These are phyloP conservation scores for Pseudomugil tenellus DNA, from an alignment of 2,797 vertebrate genomes.

Conservation along the genomic window DNA sequence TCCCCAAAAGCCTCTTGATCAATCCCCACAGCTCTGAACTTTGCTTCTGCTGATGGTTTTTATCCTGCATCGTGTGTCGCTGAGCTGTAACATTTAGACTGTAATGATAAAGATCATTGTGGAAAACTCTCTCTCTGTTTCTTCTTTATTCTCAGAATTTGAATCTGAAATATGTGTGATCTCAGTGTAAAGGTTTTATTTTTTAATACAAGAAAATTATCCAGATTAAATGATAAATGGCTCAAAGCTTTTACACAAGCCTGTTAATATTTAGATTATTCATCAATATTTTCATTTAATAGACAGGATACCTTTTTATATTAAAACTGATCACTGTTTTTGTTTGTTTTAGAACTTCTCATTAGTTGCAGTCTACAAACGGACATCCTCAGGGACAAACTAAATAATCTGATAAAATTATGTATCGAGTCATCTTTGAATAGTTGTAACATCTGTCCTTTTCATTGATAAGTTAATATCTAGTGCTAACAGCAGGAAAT, in stretches of 20 bases:
- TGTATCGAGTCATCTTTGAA: too few species aligned
- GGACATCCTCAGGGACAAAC: too few species aligned
- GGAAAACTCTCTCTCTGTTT: constrained; percentile 42
- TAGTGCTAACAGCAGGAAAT: too few species aligned
- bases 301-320: too few species aligned
- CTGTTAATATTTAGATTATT: not conserved
- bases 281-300: not conserved
- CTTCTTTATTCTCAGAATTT: constrained; percentile 14
- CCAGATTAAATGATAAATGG: too few species aligned
- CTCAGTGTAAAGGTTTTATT: not conserved
- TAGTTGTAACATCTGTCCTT: too few species aligned
- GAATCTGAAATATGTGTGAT: not conserved
- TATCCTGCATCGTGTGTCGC: constrained; percentile 65
- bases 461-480: too few species aligned
- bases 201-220: too few species aligned
- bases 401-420: too few species aligned
- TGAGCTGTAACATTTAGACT: constrained; percentile 60
- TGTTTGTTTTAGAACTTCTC: too few species aligned
- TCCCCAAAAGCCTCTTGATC: constrained; percentile 34
- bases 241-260: not conserved
- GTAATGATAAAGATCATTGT: constrained; percentile 72
- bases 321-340: too few species aligned
- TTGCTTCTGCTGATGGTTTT: constrained; percentile 59
- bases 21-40: constrained; percentile 46
- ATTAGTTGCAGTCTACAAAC: too few species aligned